Conservation (phyloP, 2,797 vertebrate species). For the Acomys russatus region DNA sequence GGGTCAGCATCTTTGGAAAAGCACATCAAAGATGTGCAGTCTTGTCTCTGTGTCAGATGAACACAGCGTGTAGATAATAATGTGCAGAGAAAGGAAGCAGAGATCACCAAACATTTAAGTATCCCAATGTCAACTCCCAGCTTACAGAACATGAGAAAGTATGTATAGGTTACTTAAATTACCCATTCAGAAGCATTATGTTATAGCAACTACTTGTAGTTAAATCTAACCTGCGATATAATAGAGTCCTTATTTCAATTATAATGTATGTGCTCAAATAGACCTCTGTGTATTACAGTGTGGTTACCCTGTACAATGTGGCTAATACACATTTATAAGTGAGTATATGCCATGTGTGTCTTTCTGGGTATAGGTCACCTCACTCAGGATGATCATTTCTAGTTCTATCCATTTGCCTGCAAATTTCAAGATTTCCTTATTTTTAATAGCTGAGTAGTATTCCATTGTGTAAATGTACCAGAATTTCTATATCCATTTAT, state of each 20-base stretch:
- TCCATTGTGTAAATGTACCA: too few species aligned
- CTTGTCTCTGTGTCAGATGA: neutral
- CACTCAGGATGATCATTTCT: too few species aligned
- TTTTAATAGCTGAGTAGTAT: too few species aligned
- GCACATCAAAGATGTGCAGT: neutral
- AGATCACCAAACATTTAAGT: neutral
- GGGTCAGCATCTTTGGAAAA: neutral
- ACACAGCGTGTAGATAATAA: neutral
- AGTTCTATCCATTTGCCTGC: too few species aligned
- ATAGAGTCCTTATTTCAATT: neutral
- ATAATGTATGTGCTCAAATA: too few species aligned
- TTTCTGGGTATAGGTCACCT: too few species aligned
- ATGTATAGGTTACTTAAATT: neutral
- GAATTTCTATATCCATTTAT: too few species aligned
- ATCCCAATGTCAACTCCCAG: neutral
- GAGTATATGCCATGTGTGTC: too few species aligned
- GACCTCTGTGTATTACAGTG: too few species aligned
- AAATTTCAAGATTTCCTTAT: too few species aligned
- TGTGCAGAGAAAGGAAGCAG: neutral
- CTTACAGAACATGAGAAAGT: neutral
- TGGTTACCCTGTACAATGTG: too few species aligned
- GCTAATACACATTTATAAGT: too few species aligned
- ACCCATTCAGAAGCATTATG: neutral
- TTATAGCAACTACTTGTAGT: neutral
- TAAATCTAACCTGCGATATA: neutral